Evolutionary conservation across 2,113 vertebrate genomes (phyloP), one percentile per base, ranked within the genome.

Genomic region (Perognathus longimembris): DNA sequence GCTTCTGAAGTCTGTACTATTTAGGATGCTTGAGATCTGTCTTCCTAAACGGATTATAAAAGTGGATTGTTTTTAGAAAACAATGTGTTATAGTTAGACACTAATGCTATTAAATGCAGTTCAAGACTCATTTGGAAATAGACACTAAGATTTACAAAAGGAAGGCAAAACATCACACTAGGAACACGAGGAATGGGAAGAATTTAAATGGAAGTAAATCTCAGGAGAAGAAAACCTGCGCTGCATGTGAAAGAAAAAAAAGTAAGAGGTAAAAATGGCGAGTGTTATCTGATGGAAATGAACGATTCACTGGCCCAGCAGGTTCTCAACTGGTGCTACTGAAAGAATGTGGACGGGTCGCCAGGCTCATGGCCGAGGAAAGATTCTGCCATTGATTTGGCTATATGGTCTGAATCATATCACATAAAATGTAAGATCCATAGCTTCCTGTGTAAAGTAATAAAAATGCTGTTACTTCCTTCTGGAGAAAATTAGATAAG

Each of bases 401-500:
- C 77, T 36, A 3, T 42, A 79, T 74, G 54, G 73, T 17, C 50
- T 83, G 45, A 45, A 57, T 85, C 7, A 67, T 0, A 0, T 14
- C 67, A 66, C 12, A 3, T 54, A 88, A 82, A 61, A 88, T 85
- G 84, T 87, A 71, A 64, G 70, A 69, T 21, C 36, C 28, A 36
- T 79, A 40, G 17, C 24, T 73, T 92, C 45, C 79, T 30, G 36
- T 73, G 34, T 81, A 50, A 93, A 54, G 71, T 42, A 73, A 21
- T 32, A n/a, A 36, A 61, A 38, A 78, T 79, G 85, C 89, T 89
- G 28, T 86, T 71, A 34, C 76, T 88, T 90, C 26, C 74, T 69
- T 66, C 30, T 91, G 71, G 20, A 88, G 40, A 61, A 28, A 64
- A 80, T 90, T 50, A 54, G 50, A 54, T 54, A 54, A 54, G 15